Evolutionary conservation across 2,888 invertebrate species (phyloP).

Genomic region (Zelleria hepariella): DNA sequence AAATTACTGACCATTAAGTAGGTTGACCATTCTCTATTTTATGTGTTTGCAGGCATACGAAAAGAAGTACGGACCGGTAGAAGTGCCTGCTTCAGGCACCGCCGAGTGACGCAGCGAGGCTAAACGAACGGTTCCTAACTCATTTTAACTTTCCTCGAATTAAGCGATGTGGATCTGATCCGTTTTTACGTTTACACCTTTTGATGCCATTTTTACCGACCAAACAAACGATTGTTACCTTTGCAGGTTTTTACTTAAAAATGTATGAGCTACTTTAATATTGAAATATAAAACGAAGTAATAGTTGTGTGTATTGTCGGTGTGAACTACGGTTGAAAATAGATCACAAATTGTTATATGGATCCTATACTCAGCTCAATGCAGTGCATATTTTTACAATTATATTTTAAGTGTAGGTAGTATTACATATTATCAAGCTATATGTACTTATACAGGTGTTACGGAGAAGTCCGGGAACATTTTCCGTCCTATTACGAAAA

Average conservation of each 20-base stretch:
- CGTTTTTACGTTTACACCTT: neutral
- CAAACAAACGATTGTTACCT: slow-evolving; percentile 1
- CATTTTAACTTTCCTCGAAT: slow-evolving; percentile 9
- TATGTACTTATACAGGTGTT: slow-evolving; percentile 6
- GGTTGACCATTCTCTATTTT: no score
- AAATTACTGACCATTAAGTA: no score
- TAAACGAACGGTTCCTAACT: neutral
- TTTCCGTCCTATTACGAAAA: no score
- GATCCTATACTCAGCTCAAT: slow-evolving; percentile 19
- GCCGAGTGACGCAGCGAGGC: slow-evolving; percentile 7
- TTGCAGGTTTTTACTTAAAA: slow-evolving; percentile 16
- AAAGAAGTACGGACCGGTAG: slow-evolving; percentile 23
- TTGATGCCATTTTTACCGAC: no score
- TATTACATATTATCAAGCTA: slow-evolving; percentile 17
- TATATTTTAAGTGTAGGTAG: slow-evolving; percentile 38
- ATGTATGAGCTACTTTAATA: no score
- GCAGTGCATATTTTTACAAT: neutral
- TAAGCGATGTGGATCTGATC: neutral
- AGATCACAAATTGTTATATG: neutral
- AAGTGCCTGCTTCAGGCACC: neutral
- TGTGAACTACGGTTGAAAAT: neutral
- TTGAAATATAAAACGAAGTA: no score
- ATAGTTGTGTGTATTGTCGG: neutral
- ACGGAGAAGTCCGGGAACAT: no score
- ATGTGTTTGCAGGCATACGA: slow-evolving; percentile 46